A percentile compares a stretch with the other conserved stretches of the same genome.
Conservation (phyloP, 2,797 vertebrate species). For the Tenualosa thibaudeaui region DNA sequence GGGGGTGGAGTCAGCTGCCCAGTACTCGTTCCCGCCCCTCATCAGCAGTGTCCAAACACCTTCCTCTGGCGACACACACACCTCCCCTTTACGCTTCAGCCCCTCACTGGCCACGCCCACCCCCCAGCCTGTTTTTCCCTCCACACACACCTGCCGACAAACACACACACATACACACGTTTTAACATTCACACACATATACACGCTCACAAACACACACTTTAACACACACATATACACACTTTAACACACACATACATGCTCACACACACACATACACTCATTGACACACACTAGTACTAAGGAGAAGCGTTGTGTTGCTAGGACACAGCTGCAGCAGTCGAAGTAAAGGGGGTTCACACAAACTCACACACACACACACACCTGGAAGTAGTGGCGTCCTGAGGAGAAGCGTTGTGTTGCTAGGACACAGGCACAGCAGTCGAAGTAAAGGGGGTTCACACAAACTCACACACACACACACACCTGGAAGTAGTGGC, state of each 20-base stretch:
- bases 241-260: neutral
- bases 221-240: no score
- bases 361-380: neutral
- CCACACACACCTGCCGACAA: slow-evolving; percentile 71
- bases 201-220: no score
- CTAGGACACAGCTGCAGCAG: slow-evolving; percentile 74
- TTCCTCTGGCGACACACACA: slow-evolving; percentile 67
- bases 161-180: slow-evolving; percentile 51
- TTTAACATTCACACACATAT: no score
- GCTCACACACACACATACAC: neutral
- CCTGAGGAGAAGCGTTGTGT: slow-evolving; percentile 68
- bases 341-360: slow-evolving; percentile 69
- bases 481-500: slow-evolving; percentile 58
- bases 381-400: slow-evolving; percentile 60
- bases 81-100: slow-evolving; percentile 69
- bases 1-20: slow-evolving; percentile 65
- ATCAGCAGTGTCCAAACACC: slow-evolving; percentile 65
- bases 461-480: neutral
- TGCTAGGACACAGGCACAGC: slow-evolving; percentile 73
- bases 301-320: slow-evolving; percentile 64
- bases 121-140: slow-evolving; percentile 75
- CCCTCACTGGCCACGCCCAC: slow-evolving; percentile 75
- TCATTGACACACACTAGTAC: slow-evolving; percentile 55
- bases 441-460: slow-evolving; percentile 71
- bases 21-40: slow-evolving; percentile 58